Percentiles rank a stretch among this genome's conserved stretches.
Conservation (phyloP, 2,113 vertebrate genomes). For the Vicugna pacos region DNA sequence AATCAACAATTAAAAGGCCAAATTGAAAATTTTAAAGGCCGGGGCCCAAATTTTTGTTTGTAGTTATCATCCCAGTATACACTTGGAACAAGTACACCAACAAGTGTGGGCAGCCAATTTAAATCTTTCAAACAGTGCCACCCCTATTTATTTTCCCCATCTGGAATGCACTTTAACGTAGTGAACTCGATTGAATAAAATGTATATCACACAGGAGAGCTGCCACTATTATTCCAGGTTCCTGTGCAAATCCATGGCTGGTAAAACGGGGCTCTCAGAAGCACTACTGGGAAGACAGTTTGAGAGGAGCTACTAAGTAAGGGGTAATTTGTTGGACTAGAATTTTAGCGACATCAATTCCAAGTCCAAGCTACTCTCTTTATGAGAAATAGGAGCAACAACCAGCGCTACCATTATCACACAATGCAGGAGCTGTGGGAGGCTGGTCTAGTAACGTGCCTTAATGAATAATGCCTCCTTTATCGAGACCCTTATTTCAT, state of each 20-base stretch:
- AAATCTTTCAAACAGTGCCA: conserved; percentile 1
- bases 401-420: neutral
- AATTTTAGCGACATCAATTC: conserved; percentile 23
- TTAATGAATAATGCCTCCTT: neutral
- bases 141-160: neutral
- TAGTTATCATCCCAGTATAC: conserved; percentile 36
- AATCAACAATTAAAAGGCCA: conserved; percentile 71
- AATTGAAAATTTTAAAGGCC: conserved; percentile 48
- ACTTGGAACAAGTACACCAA: conserved; percentile 35
- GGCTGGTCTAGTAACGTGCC: accelerated
- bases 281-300: neutral
- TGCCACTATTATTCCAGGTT: conserved; percentile 31
- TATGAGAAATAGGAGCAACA: neutral
- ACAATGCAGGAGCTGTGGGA: neutral
- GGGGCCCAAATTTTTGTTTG: neutral
- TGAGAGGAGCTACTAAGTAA: neutral
- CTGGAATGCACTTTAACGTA: neutral
- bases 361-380: neutral
- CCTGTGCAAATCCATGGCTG: neutral
- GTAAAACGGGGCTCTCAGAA: conserved; percentile 42
- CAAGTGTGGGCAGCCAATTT: conserved; percentile 49
- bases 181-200: conserved; percentile 17
- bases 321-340: neutral
- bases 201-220: neutral
- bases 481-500: neutral